Base-by-base conservation (phyloP, 1,140 invertebrate species). In the Halesus radiatus region DNA sequence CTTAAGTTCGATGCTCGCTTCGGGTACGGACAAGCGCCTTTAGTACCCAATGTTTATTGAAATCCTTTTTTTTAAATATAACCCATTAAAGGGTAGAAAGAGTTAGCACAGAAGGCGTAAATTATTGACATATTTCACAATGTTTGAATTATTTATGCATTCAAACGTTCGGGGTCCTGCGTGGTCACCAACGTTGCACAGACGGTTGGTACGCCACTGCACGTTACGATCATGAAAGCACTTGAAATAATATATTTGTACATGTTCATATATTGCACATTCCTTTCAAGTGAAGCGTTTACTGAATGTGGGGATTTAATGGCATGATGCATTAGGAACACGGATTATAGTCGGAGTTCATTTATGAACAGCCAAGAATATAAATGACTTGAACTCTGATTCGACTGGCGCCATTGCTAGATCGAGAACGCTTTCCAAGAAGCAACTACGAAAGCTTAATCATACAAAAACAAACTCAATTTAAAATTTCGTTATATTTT, bases 271-370 rank as follows among this genome's bases (percentile, higher is more conserved):
- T 56, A 23, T 60, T 23, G n/a, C 58, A 53, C 68, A 72, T 22
- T 72, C 45, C 68, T 53, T 72, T 72, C 68, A 72, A 22, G 13
- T 52, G 68, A 26, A 53, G 10, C 68, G 37, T 72, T 52, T 23
- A 18, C 3, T 37, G n/a, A 7, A 52, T 72, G 20, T 7, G 23
- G 18, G 66, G 45, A 10, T 72, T 72, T 72, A 72, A 72, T 53
- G 22, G 45, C 45, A 50, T 26, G 22, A 53, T 72, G 45, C 68
- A 53, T 72, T 72, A 72, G 23, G 68, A 72, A 72, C 20, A 72
- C 37, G 50, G 45, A 72, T 72, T 72, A 13, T 10, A 66, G 29
- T 64, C 60, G 16, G 62, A 15, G 29, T n/a, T 52, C 37, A 72
- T 72, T 72, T 72, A 50, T 72, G 62, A 22, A 64, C 13, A 66